Conservation (phyloP, 2,113 vertebrate species). For the Petrocephalus microphthalmus region DNA sequence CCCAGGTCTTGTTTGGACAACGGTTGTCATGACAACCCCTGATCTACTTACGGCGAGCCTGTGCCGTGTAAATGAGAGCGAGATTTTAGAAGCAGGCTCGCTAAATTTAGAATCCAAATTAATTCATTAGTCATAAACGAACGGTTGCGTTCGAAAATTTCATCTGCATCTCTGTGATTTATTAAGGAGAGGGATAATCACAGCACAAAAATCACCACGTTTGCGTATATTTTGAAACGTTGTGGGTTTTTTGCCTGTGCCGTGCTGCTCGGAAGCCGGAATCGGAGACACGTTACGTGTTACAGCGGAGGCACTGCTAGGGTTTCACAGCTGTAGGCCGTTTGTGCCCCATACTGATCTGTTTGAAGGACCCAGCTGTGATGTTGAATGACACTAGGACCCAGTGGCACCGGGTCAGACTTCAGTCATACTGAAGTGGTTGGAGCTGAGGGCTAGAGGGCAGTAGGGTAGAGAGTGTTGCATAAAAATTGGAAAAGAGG, state of each 20-base stretch:
- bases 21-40: not conserved
- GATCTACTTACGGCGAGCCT: not conserved
- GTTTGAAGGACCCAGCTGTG: not conserved
- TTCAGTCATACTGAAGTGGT: not conserved
- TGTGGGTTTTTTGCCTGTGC: not conserved
- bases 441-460: not conserved
- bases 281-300: not conserved
- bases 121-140: constrained; percentile 7
- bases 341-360: not conserved
- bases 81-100: not conserved
- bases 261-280: not conserved
- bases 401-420: not conserved
- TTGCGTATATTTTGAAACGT: not conserved
- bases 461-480: not conserved
- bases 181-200: not conserved
- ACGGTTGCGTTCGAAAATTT: not conserved
- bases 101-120: constrained; percentile 13
- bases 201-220: not conserved
- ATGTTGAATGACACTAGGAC: not conserved
- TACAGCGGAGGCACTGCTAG: not conserved
- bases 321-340: not conserved
- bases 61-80: not conserved
- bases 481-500: not conserved
- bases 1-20: not conserved
- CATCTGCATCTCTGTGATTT: not conserved